phyloP scores from a whole-genome alignment of 2,888 invertebrate species.

The Muscina levida region DNA sequence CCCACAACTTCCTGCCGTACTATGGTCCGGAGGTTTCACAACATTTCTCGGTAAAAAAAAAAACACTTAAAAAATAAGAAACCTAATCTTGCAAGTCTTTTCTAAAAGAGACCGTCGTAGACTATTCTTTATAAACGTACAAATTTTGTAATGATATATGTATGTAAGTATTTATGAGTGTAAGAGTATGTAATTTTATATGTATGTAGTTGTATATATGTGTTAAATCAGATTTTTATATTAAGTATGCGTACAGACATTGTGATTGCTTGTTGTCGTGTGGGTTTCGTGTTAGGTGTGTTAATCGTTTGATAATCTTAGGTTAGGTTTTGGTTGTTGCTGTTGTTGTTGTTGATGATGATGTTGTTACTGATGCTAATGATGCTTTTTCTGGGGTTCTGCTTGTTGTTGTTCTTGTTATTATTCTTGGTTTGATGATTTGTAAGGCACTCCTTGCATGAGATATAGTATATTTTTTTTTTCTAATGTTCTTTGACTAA shows the following conservation, averaged over 20 bases:
- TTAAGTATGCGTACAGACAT: neutral
- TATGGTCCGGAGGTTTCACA: too few species aligned
- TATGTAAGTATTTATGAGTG: neutral
- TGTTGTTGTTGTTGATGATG: conserved; percentile 2
- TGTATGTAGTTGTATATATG: neutral
- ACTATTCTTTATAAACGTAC: neutral
- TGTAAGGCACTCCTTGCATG: conserved; percentile 64
- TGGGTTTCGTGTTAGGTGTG: conserved; percentile 21
- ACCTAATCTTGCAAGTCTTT: too few species aligned
- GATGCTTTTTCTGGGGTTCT: conserved; percentile 33
- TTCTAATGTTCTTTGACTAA: too few species aligned
- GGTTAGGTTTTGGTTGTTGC: conserved; percentile 31
- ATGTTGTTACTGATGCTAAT: conserved; percentile 36
- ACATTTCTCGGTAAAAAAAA: too few species aligned
- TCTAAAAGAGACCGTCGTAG: too few species aligned
- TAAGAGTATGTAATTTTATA: neutral
- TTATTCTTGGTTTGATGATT: conserved; percentile 42
- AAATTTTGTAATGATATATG: too few species aligned
- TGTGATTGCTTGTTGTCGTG: neutral
- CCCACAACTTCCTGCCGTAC: too few species aligned
- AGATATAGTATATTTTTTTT: conserved; percentile 50
- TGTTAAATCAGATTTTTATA: conserved; percentile 8
- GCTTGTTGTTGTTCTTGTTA: conserved; percentile 28
- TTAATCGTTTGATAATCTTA: neutral
- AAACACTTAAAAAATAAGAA: too few species aligned